Evolutionary conservation across 1,140 invertebrate genomes (phyloP).

Genomic region (Orchestia grillus): DNA sequence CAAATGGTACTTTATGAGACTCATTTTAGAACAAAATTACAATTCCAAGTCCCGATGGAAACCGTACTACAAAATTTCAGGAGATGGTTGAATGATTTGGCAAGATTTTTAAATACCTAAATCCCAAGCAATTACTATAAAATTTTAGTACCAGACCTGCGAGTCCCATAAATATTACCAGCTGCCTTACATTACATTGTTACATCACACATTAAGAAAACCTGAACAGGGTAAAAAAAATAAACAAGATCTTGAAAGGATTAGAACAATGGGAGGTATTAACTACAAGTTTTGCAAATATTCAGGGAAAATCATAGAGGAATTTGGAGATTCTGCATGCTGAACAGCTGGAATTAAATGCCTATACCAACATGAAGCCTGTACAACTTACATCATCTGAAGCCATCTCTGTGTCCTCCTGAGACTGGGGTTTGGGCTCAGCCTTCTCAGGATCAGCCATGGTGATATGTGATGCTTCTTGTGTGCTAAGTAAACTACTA

Average conservation of each 20-base stretch:
- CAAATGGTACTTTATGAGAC: too few relatives aligned
- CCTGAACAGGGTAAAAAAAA: background rate
- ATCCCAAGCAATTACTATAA: background rate
- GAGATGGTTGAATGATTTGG: too few relatives aligned
- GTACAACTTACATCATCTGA: constrained; percentile 61
- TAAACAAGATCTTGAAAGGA: background rate
- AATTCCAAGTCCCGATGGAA: too few relatives aligned
- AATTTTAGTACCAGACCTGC: background rate
- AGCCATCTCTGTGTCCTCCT: constrained; percentile 60
- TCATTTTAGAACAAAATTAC: too few relatives aligned
- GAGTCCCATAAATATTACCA: background rate
- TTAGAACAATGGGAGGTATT: background rate
- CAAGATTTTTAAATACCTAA: too few relatives aligned
- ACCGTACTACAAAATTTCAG: too few relatives aligned
- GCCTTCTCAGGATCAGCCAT: constrained; percentile 69
- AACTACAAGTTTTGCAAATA: background rate
- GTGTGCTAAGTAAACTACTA: background rate
- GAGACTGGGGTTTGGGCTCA: background rate
- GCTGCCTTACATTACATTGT: background rate
- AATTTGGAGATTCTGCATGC: background rate
- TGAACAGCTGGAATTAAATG: background rate
- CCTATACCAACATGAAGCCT: background rate
- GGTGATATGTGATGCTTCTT: background rate
- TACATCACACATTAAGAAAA: background rate
- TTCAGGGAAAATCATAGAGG: background rate